These are phyloP conservation scores for Drosophila mauritiana DNA, from an alignment of 1,140 invertebrate species.

Conservation along the genomic window DNA sequence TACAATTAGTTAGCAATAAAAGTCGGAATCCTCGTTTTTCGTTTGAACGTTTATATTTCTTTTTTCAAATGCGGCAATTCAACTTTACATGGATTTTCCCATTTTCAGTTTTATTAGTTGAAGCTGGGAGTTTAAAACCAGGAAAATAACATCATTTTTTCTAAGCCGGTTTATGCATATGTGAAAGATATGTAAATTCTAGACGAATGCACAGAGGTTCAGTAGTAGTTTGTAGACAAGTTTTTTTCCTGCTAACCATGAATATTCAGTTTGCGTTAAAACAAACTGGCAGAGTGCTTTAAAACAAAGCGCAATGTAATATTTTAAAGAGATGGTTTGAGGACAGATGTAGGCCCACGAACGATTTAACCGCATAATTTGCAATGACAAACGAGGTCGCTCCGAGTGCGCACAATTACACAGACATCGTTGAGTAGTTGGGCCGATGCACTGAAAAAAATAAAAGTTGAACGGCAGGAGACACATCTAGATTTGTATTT, in stretches of 20 bases:
- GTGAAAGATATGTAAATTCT: slow-evolving; percentile 68
- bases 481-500: neutral
- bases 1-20: neutral
- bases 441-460: slow-evolving; percentile 11
- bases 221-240: slow-evolving; percentile 22
- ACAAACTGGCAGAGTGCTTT: neutral
- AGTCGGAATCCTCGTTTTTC: neutral
- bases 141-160: slow-evolving; percentile 14
- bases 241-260: slow-evolving; percentile 43
- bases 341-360: slow-evolving; percentile 52
- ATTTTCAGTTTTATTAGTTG: slow-evolving; percentile 9
- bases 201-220: slow-evolving; percentile 27
- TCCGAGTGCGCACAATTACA: slow-evolving; percentile 75
- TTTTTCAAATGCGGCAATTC: slow-evolving; percentile 35
- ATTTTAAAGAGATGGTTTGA: slow-evolving; percentile 22
- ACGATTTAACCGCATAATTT: slow-evolving; percentile 82
- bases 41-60: slow-evolving; percentile 9
- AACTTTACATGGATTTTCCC: slow-evolving; percentile 19
- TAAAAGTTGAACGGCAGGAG: neutral
- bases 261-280: slow-evolving; percentile 59
- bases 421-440: slow-evolving; percentile 25
- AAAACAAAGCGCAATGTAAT: neutral
- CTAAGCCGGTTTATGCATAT: slow-evolving; percentile 28
- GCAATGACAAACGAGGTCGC: slow-evolving; percentile 80
- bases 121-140: slow-evolving; percentile 39